Evolutionary conservation across 1,140 invertebrate genomes (phyloP).

Genomic region (Pectinophora gossypiella): DNA sequence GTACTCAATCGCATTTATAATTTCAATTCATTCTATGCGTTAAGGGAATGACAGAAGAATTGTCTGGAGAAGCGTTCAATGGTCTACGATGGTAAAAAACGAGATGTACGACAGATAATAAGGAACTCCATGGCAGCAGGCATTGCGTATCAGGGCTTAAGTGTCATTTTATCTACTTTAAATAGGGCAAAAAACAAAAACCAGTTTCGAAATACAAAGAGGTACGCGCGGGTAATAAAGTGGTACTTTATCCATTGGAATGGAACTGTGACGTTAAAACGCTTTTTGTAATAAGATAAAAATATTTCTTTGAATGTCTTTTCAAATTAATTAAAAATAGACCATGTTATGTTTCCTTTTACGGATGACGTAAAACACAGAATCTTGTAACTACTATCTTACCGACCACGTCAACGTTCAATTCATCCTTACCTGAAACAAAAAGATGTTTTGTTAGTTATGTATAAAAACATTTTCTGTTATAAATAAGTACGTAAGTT

Average conservation of each 20-base stretch:
- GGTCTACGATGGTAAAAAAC: background rate
- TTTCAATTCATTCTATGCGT: background rate
- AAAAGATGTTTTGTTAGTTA: no score
- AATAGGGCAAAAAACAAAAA: background rate
- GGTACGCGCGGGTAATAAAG: background rate
- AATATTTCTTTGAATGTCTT: background rate
- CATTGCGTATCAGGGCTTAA: background rate
- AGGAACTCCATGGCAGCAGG: background rate
- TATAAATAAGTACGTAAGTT: no score
- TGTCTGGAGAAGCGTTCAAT: background rate
- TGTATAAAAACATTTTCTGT: no score
- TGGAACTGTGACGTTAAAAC: background rate
- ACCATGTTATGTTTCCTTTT: background rate
- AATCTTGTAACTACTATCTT: background rate
- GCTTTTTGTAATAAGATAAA: background rate
- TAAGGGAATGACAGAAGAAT: background rate
- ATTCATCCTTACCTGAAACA: background rate
- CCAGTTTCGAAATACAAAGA: background rate
- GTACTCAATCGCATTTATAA: background rate
- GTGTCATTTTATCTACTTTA: background rate
- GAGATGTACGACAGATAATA: conserved; percentile 1
- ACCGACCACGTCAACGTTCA: background rate
- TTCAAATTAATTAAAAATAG: background rate
- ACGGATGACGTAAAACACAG: background rate
- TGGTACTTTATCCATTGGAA: background rate